A percentile compares a stretch with the other conserved stretches of the same genome.
Evolutionary conservation across 2,113 vertebrate species (phyloP).

Genomic region (Corythaixoides concolor): DNA sequence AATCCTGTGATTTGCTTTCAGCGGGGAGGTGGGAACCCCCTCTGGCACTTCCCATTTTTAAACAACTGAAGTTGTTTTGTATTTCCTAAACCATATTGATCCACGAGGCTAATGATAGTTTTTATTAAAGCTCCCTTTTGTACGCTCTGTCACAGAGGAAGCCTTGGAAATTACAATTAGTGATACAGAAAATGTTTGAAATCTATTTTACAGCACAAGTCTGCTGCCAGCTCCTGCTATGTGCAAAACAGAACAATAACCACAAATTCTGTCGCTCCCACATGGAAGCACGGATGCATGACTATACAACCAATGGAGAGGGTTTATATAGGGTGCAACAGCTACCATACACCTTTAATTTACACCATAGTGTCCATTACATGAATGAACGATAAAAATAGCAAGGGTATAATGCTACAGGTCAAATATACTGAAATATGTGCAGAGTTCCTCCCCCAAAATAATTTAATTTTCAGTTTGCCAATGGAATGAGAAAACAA

Average conservation of each 20-base stretch:
- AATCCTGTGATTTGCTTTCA: conserved; percentile 68
- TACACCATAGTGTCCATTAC: not conserved
- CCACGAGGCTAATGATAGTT: conserved; percentile 68
- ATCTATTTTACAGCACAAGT: conserved; percentile 44
- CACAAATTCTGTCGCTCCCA: not conserved
- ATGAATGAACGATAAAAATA: not conserved
- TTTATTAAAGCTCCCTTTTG: conserved; percentile 70
- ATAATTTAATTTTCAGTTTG: not conserved
- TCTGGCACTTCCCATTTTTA: conserved; percentile 75
- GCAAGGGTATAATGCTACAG: not conserved
- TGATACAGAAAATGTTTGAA: conserved; percentile 48
- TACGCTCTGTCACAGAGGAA: conserved; percentile 61
- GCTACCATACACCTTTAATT: not conserved
- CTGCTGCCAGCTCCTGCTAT: conserved; percentile 52
- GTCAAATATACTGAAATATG: not conserved
- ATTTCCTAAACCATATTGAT: conserved; percentile 73
- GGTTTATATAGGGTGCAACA: not conserved
- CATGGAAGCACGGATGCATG: not conserved
- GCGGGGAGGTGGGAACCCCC: conserved; percentile 55
- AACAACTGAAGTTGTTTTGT: conserved; percentile 71
- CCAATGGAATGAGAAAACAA: not conserved
- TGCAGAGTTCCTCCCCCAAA: not conserved
- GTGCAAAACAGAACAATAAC: conserved; percentile 45
- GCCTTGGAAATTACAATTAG: conserved; percentile 73
- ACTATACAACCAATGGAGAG: not conserved